These are phyloP conservation scores for Panurus biarmicus DNA, from an alignment of 2,113 vertebrate species.

Conservation along the genomic window DNA sequence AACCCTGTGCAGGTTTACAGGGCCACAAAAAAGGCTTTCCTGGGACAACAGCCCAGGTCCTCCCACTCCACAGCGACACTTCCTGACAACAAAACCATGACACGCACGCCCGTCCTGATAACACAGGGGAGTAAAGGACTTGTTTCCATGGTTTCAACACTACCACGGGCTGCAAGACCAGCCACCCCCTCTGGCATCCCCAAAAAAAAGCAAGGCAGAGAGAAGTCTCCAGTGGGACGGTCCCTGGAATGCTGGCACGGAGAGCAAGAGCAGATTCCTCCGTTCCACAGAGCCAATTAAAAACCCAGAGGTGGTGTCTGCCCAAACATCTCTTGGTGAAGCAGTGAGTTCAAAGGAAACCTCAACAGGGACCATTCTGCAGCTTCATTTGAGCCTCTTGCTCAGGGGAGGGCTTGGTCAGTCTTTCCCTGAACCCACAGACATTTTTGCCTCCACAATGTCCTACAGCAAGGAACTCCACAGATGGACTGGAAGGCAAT, in stretches of 20 bases:
- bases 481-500: neutral
- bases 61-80: neutral
- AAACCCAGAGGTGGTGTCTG: neutral
- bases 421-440: neutral
- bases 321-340: neutral
- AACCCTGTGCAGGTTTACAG: neutral
- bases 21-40: neutral
- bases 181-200: neutral
- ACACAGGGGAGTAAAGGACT: neutral
- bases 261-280: neutral
- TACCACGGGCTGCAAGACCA: accelerated
- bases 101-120: accelerated
- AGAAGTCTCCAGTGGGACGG: neutral
- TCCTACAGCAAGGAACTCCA: neutral
- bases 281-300: neutral
- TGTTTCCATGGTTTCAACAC: neutral
- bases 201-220: neutral
- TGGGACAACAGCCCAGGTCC: neutral
- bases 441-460: neutral
- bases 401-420: neutral
- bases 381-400: neutral
- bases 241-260: accelerated
- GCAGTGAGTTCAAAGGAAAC: neutral
- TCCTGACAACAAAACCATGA: neutral
- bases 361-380: neutral